Evolutionary conservation across 2,113 vertebrate species (phyloP).

Genomic region (Ageneiosus marmoratus): DNA sequence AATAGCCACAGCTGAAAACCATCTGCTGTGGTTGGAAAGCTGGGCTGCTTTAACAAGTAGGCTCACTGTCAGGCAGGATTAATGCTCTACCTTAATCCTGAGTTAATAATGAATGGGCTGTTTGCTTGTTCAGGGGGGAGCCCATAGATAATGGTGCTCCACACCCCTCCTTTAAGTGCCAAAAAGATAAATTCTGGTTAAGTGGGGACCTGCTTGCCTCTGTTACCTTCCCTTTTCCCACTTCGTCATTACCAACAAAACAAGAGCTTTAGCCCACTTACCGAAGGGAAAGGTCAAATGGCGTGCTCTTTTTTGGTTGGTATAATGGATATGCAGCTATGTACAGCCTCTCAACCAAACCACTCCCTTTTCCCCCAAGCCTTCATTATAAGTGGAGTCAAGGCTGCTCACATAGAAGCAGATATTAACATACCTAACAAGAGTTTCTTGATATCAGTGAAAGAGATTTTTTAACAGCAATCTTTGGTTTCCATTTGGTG

Average conservation of each 20-base stretch:
- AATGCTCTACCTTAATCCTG: constrained; percentile 83
- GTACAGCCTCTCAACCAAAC: constrained; percentile 44
- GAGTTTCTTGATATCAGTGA: neutral
- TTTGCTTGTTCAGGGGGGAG: constrained; percentile 81
- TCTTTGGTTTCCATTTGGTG: constrained; percentile 31
- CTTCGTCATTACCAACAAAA: constrained; percentile 76
- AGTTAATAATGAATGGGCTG: constrained; percentile 87
- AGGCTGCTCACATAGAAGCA: neutral
- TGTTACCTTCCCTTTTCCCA: constrained; percentile 71
- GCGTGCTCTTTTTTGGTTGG: constrained; percentile 50
- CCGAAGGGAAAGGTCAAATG: constrained; percentile 71
- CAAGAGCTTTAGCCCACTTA: constrained; percentile 72
- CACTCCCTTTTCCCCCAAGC: constrained; percentile 5
- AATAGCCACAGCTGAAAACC: constrained; percentile 70
- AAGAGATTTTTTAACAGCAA: constrained; percentile 8
- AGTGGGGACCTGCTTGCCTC: constrained; percentile 76
- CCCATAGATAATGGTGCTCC: constrained; percentile 79
- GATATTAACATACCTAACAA: constrained; percentile 16
- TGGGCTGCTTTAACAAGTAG: constrained; percentile 80
- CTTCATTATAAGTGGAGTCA: constrained; percentile 34
- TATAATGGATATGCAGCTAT: constrained; percentile 53
- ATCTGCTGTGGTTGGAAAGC: constrained; percentile 72
- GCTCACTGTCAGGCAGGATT: constrained; percentile 81
- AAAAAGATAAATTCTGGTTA: constrained; percentile 84
- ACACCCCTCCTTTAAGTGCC: constrained; percentile 78